phyloP scores from a whole-genome alignment of 2,113 vertebrate genomes.

The Fregetta grallaria region DNA sequence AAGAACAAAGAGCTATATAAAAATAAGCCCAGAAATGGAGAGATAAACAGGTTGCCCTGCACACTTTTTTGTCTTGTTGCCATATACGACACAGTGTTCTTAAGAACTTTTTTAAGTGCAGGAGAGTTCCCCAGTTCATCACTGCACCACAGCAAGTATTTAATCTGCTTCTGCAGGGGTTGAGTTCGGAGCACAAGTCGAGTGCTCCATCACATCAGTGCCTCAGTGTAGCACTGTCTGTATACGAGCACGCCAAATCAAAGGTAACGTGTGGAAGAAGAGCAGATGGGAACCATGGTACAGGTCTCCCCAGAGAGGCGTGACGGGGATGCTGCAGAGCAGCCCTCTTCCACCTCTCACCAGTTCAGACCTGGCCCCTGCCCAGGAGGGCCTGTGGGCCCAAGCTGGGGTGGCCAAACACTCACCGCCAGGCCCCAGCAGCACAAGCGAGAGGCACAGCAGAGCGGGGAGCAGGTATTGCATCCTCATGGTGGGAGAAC shows the following conservation, averaged over 20 bases:
- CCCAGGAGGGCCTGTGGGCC: not conserved
- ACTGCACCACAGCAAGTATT: not conserved
- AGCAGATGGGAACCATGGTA: not conserved
- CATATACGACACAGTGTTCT: not conserved
- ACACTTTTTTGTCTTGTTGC: not conserved
- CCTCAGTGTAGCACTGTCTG: not conserved
- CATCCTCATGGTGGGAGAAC: not conserved
- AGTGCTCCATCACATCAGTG: not conserved
- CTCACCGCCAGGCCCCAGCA: constrained; percentile 19
- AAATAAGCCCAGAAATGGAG: not conserved
- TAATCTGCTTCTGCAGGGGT: not conserved
- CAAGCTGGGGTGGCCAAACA: not conserved
- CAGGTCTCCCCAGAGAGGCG: too few relatives aligned
- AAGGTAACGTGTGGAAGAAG: fast-evolving
- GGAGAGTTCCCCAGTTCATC: not conserved
- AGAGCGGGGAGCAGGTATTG: not conserved
- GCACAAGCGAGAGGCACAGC: not conserved
- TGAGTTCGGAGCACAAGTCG: fast-evolving
- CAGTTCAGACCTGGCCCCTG: not conserved
- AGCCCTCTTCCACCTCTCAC: not conserved
- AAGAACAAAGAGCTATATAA: not conserved
- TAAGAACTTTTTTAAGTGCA: not conserved
- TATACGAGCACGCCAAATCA: fast-evolving
- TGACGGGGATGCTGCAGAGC: not conserved
- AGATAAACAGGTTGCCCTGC: not conserved